Base-by-base conservation (phyloP, 2,797 vertebrate species). In the Clarias platycephalus region DNA sequence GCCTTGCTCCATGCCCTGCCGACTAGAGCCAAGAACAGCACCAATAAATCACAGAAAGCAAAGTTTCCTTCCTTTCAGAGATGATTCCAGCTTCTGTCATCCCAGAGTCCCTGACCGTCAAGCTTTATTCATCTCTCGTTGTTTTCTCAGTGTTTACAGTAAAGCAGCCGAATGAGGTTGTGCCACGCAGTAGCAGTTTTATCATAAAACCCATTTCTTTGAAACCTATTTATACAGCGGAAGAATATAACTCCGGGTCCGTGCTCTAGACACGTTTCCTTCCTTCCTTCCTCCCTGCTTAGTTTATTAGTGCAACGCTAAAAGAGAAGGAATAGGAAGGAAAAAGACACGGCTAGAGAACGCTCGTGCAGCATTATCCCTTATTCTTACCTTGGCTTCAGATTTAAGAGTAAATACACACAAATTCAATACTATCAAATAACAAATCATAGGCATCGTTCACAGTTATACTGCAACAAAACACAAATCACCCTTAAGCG, bases 1-100 rank as follows among this genome's bases (percentile, higher is more conserved):
- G 68, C 86, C 77, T 72, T 85, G 86, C 82, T 78, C 84, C 58
- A 2, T 53, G 78, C 34, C 37, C 16, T 60, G 68, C 88, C 87
- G 87, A 83, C 62, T 81, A 58, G 76, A 64, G 84, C 60, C 44
- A 72, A 49, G 77, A 58, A 18, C 60, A 37, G 67, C 60, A 70
- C 64, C 79, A 31, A 76, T 80, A 62, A 64, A 71, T 81, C 37
- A 66, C 68, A 53, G 40, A 84, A 79, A 58, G 53, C 60, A 49
- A 44, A 75, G 72, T 83, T 75, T 72, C 26, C 68, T 57, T 24
- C 1, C 24, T 81, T 24, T 76, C 71, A 57, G 62, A 75, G 26
- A 28, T n/a, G 16, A 80, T 76, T 83, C 68, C 34, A 76, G 68
- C 57, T 60, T 80, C 37, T 72, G 57, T 55, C 67, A 67, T 63